Evolutionary conservation across 2,797 vertebrate genomes (phyloP), one percentile per base, ranked within the genome.

Genomic region (Dendrocincla tyrannina): DNA sequence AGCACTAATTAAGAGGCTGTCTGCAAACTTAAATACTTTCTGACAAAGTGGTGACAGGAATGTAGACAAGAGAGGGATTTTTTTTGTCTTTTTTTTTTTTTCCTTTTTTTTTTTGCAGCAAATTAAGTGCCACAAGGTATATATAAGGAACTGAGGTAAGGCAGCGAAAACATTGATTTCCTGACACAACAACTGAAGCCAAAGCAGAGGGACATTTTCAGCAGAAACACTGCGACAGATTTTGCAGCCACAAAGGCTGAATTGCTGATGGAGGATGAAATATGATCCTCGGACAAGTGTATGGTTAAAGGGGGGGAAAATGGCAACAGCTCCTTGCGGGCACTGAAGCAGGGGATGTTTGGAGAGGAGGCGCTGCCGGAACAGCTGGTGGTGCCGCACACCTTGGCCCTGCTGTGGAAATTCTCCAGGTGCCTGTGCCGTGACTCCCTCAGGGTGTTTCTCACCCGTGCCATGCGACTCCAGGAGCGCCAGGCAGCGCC

Each of bases 1-100:
- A 98, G 97, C 98, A 98, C 98, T 99, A 99, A 99, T 99, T 99
- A 99, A 99, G 98, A 99, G 98, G 98, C 98, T 98, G 98, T 98
- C 98, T 98, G 98, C 93, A 96, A 98, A 98, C 97, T 98, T 98
- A 98, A 99, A 98, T 99, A 99, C 98, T 99, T 99, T 98, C 98
- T 98, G 98, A 98, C 97, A 97, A 97, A 98, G 98, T 98, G 98
- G 98, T 98, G 99, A 99, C 98, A 98, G 98, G 98, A 98, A 98
- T 84, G 93, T 89, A 98, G 98, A 98, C 98, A 95, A 98, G 98
- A 98, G 95, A 98, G 97, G 97, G 85, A 90, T 24, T 84, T 64
- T 83, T 76, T 63, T n/a, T 17, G 18, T 55, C 15, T 55, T 74
- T 91, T 95, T 97, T 97, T 42, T 42, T 39, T 12, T 39, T 39